A percentile compares a stretch with the other conserved stretches of the same genome.
Evolutionary conservation across 2,113 vertebrate species (phyloP).

Genomic region (Albula goreensis): DNA sequence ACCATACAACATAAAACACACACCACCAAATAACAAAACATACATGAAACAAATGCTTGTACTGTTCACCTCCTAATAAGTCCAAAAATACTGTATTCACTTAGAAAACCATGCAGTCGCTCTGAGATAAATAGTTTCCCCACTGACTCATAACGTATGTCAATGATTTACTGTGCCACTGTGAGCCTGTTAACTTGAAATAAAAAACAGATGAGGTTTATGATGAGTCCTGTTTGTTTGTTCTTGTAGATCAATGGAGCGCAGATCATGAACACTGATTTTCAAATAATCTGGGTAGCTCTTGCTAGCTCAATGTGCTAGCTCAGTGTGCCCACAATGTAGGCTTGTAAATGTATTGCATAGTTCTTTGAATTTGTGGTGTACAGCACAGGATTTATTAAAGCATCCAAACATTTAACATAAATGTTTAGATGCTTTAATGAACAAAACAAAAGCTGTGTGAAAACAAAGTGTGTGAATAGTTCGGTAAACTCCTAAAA

Average conservation of each 20-base stretch:
- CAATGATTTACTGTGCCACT: neutral
- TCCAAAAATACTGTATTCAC: neutral
- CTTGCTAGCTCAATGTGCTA: neutral
- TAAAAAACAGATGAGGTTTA: neutral
- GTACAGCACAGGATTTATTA: neutral
- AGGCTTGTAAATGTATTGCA: neutral
- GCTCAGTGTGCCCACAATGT: neutral
- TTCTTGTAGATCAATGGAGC: neutral
- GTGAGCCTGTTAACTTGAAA: neutral
- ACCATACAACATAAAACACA: neutral
- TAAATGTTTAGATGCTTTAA: too few species aligned
- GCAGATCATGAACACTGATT: neutral
- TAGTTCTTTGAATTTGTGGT: neutral
- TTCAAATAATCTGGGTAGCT: neutral
- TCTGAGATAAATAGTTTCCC: neutral
- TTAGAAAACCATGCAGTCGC: slow-evolving; percentile 1
- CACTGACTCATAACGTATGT: neutral
- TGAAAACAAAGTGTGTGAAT: too few species aligned
- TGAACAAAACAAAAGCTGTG: too few species aligned
- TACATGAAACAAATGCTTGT: neutral
- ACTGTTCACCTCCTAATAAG: neutral
- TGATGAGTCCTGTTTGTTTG: neutral
- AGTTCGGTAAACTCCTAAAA: neutral
- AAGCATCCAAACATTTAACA: neutral
- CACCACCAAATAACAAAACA: neutral